Evolutionary conservation across 2,888 invertebrate species (phyloP).

Genomic region (Cerceris ruficornis): DNA sequence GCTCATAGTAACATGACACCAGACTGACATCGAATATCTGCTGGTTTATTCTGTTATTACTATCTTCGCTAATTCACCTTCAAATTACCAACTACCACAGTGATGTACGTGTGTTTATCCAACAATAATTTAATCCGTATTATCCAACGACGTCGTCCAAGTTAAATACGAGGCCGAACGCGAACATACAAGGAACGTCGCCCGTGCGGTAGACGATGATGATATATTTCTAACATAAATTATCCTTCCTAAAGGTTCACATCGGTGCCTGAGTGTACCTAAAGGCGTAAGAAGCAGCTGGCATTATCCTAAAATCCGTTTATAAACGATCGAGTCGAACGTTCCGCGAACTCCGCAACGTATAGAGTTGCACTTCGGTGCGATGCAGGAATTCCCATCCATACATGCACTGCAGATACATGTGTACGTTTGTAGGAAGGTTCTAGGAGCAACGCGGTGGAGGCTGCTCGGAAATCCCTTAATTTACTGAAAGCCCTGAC

Average conservation of each 20-base stretch:
- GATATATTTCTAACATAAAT: background rate
- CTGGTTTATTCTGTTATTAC: no score
- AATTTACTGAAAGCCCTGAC: conserved; percentile 64
- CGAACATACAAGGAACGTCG: no score
- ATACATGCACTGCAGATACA: background rate
- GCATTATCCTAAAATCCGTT: conserved; percentile 25
- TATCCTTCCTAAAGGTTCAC: no score
- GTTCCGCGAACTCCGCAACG: background rate
- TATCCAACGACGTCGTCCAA: no score
- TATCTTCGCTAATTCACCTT: no score
- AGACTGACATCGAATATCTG: no score
- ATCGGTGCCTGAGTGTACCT: background rate
- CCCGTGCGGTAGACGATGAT: no score
- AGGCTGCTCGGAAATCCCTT: conserved; percentile 57
- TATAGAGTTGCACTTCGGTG: background rate
- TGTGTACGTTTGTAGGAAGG: conserved; percentile 3
- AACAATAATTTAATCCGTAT: no score
- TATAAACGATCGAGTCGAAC: conserved; percentile 35
- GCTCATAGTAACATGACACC: no score
- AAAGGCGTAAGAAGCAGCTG: background rate
- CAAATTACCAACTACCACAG: no score
- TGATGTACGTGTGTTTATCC: no score
- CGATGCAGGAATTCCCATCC: conserved; percentile 7
- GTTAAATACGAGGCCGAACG: no score
- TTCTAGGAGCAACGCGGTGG: conserved; percentile 13